A percentile compares a stretch with the other conserved stretches of the same genome.
Conservation (phyloP, 2,113 vertebrate species). For the Marcusenius ussheri region DNA sequence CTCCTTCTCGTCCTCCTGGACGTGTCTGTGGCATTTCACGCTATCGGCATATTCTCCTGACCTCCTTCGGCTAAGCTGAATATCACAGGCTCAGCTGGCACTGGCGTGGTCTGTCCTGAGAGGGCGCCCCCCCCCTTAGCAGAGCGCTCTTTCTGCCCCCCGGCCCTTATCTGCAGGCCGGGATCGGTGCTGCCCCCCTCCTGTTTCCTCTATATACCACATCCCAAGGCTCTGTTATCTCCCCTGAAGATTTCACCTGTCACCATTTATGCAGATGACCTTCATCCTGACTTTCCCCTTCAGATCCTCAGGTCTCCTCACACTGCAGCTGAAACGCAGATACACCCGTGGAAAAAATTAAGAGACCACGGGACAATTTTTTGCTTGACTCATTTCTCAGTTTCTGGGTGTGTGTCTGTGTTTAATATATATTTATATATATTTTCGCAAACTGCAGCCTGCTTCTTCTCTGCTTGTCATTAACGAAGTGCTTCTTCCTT, state of each 20-base stretch:
- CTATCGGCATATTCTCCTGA: background rate
- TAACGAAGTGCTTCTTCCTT: too few species aligned
- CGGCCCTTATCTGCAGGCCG: background rate
- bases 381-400: too few species aligned
- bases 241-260: constrained; percentile 1
- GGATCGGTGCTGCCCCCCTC: background rate
- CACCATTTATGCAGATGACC: background rate
- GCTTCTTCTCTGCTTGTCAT: too few species aligned
- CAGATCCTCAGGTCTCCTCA: background rate
- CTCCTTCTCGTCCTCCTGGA: background rate
- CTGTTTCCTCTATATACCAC: constrained; percentile 4
- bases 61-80: background rate
- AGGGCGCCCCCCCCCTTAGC: background rate
- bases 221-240: background rate
- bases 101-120: background rate
- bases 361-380: too few species aligned
- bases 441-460: too few species aligned
- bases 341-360: too few species aligned
- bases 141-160: background rate
- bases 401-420: too few species aligned
- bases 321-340: background rate
- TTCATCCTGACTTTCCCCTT: background rate
- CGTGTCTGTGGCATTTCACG: background rate
- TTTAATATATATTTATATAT: too few species aligned
- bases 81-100: background rate